phyloP scores from a whole-genome alignment of 2,797 vertebrate species.

The Clarias platycephalus region DNA sequence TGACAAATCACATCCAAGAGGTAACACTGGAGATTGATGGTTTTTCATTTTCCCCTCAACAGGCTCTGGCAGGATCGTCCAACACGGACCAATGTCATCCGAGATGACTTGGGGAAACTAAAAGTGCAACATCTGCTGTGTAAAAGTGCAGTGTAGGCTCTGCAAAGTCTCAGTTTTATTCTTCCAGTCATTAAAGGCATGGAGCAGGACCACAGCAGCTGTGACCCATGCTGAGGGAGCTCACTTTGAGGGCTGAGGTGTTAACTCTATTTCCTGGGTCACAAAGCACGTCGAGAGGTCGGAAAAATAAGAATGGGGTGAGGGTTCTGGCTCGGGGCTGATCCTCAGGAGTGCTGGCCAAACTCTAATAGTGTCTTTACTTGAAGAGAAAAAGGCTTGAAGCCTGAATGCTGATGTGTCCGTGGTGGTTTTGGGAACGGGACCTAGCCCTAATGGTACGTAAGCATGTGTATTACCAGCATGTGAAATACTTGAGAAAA shows the following conservation, averaged over 20 bases:
- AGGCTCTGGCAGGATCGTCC: constrained; percentile 44
- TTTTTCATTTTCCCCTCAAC: constrained; percentile 55
- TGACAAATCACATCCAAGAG: constrained; percentile 23
- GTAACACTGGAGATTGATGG: constrained; percentile 46
- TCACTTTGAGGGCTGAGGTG: constrained; percentile 68
- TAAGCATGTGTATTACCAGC: constrained; percentile 28
- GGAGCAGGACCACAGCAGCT: constrained; percentile 65
- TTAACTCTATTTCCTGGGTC: constrained; percentile 83
- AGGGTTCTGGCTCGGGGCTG: constrained; percentile 58
- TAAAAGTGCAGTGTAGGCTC: constrained; percentile 47
- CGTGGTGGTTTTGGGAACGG: constrained; percentile 29
- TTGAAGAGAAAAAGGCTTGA: constrained; percentile 13
- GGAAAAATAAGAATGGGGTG: constrained; percentile 60
- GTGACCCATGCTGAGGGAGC: constrained; percentile 60
- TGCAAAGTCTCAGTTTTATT: constrained; percentile 53
- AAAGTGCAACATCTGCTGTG: constrained; percentile 49
- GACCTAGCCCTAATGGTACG: constrained; percentile 15
- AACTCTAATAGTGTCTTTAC: constrained; percentile 31
- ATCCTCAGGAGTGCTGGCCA: constrained; percentile 22
- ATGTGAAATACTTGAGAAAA: constrained; percentile 20
- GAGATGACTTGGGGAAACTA: constrained; percentile 45
- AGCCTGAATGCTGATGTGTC: constrained; percentile 29
- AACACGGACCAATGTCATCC: constrained; percentile 50
- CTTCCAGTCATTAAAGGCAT: constrained; percentile 38
- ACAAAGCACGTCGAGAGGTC: constrained; percentile 75